Conservation (phyloP, 2,113 vertebrate species). For the Probosciger aterrimus region DNA sequence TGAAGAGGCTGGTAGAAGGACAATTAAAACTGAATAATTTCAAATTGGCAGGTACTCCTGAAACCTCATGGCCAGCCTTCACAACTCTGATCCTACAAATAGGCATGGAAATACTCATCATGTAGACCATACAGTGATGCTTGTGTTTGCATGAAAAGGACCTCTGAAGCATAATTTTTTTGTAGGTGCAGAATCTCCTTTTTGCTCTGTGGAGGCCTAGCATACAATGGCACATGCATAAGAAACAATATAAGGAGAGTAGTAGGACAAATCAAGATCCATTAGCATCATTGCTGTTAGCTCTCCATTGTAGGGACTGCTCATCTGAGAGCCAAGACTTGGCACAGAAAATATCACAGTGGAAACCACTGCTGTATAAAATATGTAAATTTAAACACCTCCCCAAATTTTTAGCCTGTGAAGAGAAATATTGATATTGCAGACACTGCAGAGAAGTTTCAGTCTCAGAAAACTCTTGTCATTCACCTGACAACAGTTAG, state of each 20-base stretch:
- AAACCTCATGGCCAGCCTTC: neutral
- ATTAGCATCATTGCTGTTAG: neutral
- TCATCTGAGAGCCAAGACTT: neutral
- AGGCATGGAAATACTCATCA: neutral
- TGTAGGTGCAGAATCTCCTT: neutral
- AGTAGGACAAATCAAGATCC: neutral
- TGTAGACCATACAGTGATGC: neutral
- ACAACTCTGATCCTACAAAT: neutral
- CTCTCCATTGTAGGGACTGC: neutral
- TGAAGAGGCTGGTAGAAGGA: neutral
- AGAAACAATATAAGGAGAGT: neutral
- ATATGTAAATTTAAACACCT: neutral
- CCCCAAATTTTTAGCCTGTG: neutral
- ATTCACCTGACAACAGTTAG: neutral
- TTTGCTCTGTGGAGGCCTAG: neutral
- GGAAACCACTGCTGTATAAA: neutral
- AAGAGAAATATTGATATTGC: neutral
- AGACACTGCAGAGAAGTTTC: neutral
- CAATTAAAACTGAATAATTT: neutral
- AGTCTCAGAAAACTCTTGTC: neutral
- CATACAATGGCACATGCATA: neutral
- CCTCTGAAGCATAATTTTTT: neutral
- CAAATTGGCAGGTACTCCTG: neutral
- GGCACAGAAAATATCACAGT: neutral
- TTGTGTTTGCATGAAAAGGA: neutral